Percentiles rank a stretch among this genome's conserved stretches.
These are phyloP conservation scores for Rhinatrema bivittatum DNA, from an alignment of 2,797 vertebrate genomes.

Conservation along the genomic window DNA sequence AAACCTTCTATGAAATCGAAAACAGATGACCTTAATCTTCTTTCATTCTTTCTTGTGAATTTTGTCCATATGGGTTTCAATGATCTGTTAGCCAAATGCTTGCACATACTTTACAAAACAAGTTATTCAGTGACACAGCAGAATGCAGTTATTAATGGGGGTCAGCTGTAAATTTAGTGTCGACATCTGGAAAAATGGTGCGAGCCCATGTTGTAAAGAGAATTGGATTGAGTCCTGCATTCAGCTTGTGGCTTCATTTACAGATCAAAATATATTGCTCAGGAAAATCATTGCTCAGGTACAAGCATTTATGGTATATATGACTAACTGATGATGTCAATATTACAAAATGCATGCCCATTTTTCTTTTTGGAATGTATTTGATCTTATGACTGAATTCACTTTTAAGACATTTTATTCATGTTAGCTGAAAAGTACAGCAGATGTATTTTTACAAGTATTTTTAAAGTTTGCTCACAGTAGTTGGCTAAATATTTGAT, in stretches of 20 bases:
- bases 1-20: too few species aligned
- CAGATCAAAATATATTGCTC: constrained; percentile 10
- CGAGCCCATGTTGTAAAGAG: constrained; percentile 25
- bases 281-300: constrained; percentile 8
- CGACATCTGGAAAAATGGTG: constrained; percentile 37
- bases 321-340: neutral
- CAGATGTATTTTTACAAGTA: too few species aligned
- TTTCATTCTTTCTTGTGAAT: too few species aligned
- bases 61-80: too few species aligned
- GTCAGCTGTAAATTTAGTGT: constrained; percentile 14
- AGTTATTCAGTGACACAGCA: constrained; percentile 31
- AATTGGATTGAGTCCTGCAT: constrained; percentile 3
- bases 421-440: too few species aligned
- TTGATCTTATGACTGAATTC: constrained; percentile 1
- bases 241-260: constrained; percentile 15
- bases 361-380: constrained; percentile 4
- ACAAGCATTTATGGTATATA: constrained; percentile 5
- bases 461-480: too few species aligned
- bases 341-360: constrained; percentile 1
- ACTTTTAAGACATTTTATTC: too few species aligned
- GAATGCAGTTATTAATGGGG: constrained; percentile 21
- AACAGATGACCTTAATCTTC: too few species aligned
- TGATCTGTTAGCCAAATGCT: too few species aligned
- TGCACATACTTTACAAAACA: constrained; percentile 26
- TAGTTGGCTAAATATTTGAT: too few species aligned